A percentile compares a stretch with the other conserved stretches of the same genome.
Conservation (phyloP, 2,113 vertebrate genomes). For the Hipposideros armiger region DNA sequence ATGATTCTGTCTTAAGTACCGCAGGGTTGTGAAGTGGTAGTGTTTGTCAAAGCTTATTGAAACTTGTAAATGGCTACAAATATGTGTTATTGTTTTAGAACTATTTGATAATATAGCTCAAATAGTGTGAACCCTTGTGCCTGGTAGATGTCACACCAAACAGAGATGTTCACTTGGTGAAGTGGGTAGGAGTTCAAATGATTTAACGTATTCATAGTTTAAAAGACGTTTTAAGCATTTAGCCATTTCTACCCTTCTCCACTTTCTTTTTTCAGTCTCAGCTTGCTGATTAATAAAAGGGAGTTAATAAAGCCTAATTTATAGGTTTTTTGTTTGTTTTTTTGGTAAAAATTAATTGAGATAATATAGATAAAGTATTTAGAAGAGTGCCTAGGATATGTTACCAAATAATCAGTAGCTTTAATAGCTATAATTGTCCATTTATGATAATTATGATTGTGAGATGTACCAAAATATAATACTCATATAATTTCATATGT, state of each 20-base stretch:
- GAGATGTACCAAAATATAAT: neutral
- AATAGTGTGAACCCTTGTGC: neutral
- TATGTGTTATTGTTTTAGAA: neutral
- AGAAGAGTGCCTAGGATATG: neutral
- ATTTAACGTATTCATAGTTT: neutral
- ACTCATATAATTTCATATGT: slow-evolving; percentile 48
- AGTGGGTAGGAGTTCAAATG: neutral
- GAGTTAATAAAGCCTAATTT: neutral
- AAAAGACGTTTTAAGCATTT: neutral
- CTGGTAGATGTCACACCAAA: neutral
- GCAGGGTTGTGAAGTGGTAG: neutral
- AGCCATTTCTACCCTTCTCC: neutral
- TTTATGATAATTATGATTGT: neutral
- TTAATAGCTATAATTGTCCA: neutral
- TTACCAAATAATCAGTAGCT: neutral
- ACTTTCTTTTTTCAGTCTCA: neutral
- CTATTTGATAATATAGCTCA: neutral
- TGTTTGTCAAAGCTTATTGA: neutral
- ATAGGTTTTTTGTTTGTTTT: too few species aligned
- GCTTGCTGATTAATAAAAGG: neutral
- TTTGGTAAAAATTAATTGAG: neutral
- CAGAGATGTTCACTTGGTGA: neutral
- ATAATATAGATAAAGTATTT: neutral
- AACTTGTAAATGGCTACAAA: neutral
- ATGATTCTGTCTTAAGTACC: neutral